Conservation (phyloP, 2,113 vertebrate genomes). For the Sinocyclocheilus anshuiensis region DNA sequence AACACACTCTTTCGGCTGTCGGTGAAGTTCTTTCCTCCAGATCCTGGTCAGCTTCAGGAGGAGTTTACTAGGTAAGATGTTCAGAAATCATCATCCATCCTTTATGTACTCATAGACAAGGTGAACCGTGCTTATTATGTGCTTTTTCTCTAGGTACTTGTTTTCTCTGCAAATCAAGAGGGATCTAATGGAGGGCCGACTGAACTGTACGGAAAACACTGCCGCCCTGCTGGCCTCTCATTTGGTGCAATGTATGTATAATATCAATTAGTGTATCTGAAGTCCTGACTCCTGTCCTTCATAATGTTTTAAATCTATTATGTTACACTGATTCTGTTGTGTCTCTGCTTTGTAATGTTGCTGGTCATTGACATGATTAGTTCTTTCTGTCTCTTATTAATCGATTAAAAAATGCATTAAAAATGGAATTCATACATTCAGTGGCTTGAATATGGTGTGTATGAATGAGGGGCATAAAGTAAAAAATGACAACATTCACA, state of each 20-base stretch:
- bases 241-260: constrained; percentile 86
- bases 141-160: constrained; percentile 81
- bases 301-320: not conserved
- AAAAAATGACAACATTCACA: not conserved
- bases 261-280: not conserved
- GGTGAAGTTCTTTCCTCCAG: constrained; percentile 97
- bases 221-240: constrained; percentile 89
- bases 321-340: not conserved
- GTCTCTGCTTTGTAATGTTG: not conserved
- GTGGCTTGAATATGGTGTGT: not conserved
- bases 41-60: constrained; percentile 94
- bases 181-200: constrained; percentile 84
- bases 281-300: not conserved
- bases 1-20: constrained; percentile 87
- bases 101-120: not conserved
- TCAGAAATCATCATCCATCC: not conserved
- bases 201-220: constrained; percentile 87
- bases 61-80: constrained; percentile 87
- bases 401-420: not conserved
- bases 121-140: constrained; percentile 6
- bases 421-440: not conserved
- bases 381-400: not conserved
- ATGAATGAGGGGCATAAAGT: not conserved
- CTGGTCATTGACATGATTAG: not conserved
- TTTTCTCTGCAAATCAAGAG: constrained; percentile 95